Evolutionary conservation across 2,797 vertebrate species (phyloP).

Genomic region (Merluccius polli): DNA sequence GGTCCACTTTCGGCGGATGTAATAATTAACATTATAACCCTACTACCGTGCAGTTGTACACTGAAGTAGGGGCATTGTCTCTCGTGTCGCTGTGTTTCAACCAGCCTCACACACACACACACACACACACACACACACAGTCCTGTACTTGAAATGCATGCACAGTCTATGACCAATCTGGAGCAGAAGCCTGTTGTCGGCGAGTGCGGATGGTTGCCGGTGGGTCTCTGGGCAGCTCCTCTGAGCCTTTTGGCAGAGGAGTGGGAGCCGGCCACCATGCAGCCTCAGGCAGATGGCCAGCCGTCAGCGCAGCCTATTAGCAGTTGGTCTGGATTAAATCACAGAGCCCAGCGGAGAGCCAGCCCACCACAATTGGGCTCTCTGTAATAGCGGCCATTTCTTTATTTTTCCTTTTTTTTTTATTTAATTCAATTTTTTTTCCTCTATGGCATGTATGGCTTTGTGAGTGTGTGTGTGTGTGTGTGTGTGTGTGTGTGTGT

Average conservation of each 20-base stretch:
- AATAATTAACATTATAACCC: not conserved
- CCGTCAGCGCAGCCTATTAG: conserved; percentile 75
- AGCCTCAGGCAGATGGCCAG: conserved; percentile 73
- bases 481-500: not conserved
- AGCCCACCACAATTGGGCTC: conserved; percentile 45
- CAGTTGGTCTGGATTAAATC: conserved; percentile 80
- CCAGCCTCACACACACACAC: not conserved
- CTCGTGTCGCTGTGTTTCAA: not conserved
- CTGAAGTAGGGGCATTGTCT: not conserved
- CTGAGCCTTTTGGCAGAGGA: conserved; percentile 53
- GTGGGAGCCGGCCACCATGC: conserved; percentile 63
- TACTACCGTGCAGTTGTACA: not conserved
- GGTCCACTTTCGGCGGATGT: not conserved
- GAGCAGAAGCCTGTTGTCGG: not conserved
- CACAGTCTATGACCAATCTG: not conserved
- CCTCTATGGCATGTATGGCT: not conserved
- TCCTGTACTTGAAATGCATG: not conserved
- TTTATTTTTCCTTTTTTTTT: conserved; percentile 4
- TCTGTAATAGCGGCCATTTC: conserved; percentile 34
- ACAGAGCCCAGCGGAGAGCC: conserved; percentile 62
- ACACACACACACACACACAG: not conserved
- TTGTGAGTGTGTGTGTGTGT: not conserved
- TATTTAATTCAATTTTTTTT: not conserved
- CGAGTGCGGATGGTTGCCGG: not conserved
- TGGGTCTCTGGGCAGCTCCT: conserved; percentile 60